Evolutionary conservation across 2,888 invertebrate species (phyloP).

Genomic region (Dioctria rufipes): DNA sequence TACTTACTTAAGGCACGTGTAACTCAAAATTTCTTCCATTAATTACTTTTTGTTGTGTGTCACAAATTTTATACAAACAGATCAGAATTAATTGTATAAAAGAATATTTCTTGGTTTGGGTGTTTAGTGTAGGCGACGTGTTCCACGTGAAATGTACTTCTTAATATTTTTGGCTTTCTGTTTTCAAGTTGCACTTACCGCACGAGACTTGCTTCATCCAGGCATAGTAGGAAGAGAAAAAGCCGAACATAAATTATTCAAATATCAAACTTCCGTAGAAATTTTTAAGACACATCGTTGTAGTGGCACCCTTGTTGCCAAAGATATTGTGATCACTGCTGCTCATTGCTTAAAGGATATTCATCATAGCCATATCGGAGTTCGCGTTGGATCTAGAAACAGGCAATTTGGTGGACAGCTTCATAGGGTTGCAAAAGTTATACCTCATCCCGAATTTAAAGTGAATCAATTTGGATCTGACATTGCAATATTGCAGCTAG

Average conservation of each 20-base stretch:
- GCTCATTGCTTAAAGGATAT: not conserved
- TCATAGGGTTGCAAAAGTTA: not conserved
- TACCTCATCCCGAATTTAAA: not conserved
- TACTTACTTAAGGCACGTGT: too few relatives aligned
- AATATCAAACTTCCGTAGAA: not conserved
- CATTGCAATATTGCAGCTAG: not conserved
- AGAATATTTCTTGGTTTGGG: too few relatives aligned
- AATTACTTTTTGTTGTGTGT: too few relatives aligned
- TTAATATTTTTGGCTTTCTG: not conserved
- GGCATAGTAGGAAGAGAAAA: not conserved
- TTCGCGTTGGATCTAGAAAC: not conserved
- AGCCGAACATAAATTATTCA: not conserved
- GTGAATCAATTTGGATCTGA: not conserved
- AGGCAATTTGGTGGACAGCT: not conserved
- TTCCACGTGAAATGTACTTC: too few relatives aligned
- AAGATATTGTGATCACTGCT: conserved; percentile 1
- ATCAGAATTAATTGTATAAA: too few relatives aligned
- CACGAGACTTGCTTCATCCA: not conserved
- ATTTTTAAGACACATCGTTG: not conserved
- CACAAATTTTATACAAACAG: too few relatives aligned
- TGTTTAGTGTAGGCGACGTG: too few relatives aligned
- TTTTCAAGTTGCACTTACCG: not conserved
- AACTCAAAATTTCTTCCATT: too few relatives aligned
- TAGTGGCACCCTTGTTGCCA: not conserved
- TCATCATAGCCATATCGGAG: not conserved